phyloP scores from a whole-genome alignment of 2,113 vertebrate genomes.

The Fulmarus glacialis region DNA sequence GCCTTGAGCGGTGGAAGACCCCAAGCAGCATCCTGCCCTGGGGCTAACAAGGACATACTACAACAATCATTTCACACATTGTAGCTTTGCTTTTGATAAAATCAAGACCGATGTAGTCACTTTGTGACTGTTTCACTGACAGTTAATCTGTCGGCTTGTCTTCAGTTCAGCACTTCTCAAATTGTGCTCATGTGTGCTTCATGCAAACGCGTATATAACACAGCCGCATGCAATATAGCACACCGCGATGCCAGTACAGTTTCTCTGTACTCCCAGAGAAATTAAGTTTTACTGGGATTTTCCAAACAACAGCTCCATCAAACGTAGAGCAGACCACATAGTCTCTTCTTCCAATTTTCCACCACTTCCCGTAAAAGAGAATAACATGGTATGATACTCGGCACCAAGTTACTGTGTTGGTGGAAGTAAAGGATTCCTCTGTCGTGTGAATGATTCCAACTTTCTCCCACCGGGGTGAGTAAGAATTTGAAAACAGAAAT shows the following conservation, averaged over 20 bases:
- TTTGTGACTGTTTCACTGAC: not conserved
- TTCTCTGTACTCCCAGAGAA: not conserved
- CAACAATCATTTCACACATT: not conserved
- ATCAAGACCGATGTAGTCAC: not conserved
- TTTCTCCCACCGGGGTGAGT: not conserved
- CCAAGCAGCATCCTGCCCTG: not conserved
- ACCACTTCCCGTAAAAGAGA: not conserved
- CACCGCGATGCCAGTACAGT: rapidly evolving
- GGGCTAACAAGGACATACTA: not conserved
- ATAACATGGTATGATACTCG: not conserved
- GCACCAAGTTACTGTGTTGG: not conserved
- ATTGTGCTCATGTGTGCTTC: no score
- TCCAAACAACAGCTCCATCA: not conserved
- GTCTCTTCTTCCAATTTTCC: not conserved
- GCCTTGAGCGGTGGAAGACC: not conserved
- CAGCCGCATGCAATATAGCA: not conserved
- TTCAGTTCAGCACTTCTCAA: not conserved
- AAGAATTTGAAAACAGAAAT: not conserved
- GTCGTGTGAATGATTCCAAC: not conserved
- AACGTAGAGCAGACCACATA: not conserved
- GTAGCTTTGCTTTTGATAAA: not conserved
- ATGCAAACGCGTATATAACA: rapidly evolving
- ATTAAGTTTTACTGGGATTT: not conserved
- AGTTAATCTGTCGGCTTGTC: not conserved
- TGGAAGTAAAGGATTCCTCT: not conserved